Evolutionary conservation across 1,140 invertebrate genomes (phyloP), one percentile per base, ranked within the genome.

Genomic region (Bombus affinis): DNA sequence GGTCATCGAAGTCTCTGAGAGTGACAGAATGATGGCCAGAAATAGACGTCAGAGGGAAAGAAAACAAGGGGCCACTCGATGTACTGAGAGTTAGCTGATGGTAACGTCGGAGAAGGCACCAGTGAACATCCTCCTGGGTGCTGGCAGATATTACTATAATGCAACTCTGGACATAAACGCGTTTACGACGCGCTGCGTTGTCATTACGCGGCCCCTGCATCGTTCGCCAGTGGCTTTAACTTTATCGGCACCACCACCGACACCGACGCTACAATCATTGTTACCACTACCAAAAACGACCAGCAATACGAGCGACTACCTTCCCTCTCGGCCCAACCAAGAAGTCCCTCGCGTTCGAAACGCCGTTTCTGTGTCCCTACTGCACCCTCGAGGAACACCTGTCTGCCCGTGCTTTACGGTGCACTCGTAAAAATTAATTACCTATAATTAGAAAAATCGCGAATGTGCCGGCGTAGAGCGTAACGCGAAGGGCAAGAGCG

Each of bases 171-270:
- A 94, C 94, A 95, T 95, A 95, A 95, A 95, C 94, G 93, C 92
- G 94, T 95, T 95, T 95, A 95, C 94, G 94, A 95, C 93, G 92
- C 93, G 92, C 93, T 95, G 93, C 94, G 94, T 95, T 94, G 94
- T 94, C 94, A 95, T 95, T 95, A 94, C 93, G 93, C 93, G 92
- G 93, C 92, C 90, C 93, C 91, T 93, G 92, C 92, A 93, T 93
- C 93, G 94, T 94, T 94, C 93, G 88, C 90, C 92, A 89, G 93
- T 94, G 93, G 93, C 91, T 94, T 94, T 94, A 94, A 93, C 92
- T 95, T 95, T 95, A 95, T 95, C 94, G 93, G 87, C 92, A 94
- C 90, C 79, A 94, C 90, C 86, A 91, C 92, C 88, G 81, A 85
- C 81, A 86, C 75, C 86, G 86, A 78, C 85, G 89, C 87, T 83